Conservation (phyloP, 2,888 invertebrate genomes). For the Scaptomyza polygonia region DNA sequence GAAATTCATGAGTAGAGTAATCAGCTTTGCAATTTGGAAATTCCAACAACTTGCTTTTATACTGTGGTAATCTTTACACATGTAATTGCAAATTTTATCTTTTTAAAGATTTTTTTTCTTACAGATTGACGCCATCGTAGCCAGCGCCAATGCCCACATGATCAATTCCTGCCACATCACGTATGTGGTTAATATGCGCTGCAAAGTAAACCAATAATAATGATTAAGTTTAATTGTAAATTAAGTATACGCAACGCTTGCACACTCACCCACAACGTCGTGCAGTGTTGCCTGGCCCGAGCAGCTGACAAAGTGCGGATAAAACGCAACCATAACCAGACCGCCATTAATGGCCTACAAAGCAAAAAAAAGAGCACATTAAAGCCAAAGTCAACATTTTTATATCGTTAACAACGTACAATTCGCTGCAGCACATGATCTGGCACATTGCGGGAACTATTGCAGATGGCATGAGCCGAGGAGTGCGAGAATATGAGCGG, state of each 20-base stretch:
- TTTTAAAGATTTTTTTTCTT: constrained; percentile 85
- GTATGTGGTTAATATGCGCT: constrained; percentile 96
- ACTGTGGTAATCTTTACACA: not conserved
- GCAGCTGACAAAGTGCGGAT: constrained; percentile 87
- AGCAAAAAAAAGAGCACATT: constrained; percentile 32
- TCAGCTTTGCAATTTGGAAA: not conserved
- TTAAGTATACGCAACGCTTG: not conserved
- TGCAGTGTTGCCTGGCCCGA: constrained; percentile 86
- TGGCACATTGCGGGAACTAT: constrained; percentile 92
- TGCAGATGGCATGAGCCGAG: constrained; percentile 91
- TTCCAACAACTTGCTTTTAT: not conserved
- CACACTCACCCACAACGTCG: constrained; percentile 87
- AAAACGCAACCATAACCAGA: constrained; percentile 88
- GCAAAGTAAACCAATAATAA: constrained; percentile 53
- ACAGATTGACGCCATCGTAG: constrained; percentile 95
- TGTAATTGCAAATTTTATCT: too few species aligned
- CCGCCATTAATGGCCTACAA: constrained; percentile 87
- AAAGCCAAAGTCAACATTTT: constrained; percentile 26
- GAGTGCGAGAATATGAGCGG: constrained; percentile 95
- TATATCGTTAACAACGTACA: constrained; percentile 80
- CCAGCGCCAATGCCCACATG: constrained; percentile 95
- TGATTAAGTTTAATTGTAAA: constrained; percentile 2
- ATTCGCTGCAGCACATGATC: constrained; percentile 90
- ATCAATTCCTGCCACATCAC: constrained; percentile 93
- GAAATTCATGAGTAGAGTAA: not conserved